Base-by-base conservation (phyloP, 1,140 invertebrate genomes). In the Drosophila orena region DNA sequence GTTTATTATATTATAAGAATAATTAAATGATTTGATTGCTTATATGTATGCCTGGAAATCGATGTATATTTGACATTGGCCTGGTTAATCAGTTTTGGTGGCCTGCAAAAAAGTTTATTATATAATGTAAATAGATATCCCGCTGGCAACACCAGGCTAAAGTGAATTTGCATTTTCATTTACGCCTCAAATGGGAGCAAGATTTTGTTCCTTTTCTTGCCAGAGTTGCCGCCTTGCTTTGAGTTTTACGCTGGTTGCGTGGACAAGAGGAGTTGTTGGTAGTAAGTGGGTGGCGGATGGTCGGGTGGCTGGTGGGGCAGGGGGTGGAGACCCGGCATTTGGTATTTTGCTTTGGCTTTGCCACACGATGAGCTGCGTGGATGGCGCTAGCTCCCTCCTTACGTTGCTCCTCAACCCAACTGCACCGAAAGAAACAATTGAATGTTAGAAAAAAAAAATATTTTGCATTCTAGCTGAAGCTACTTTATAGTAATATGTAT, bases 161-260 rank as follows among this genome's bases (percentile, higher is more conserved):
- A 89, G 76, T 56, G 76, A 86, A 86, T 86, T 86, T 83, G 69
- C 83, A 88, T 86, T 88, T 86, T 83, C 75, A 86, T 86, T 86
- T 86, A 83, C 66, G 84, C 79, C 76, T 59, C 62, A 86, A 88
- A 88, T 83, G 75, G 77, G 79, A 77, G 68, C 71, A 81, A 83
- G 79, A 86, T 79, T 86, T 54, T 46, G 53, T 53, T 55, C 34
- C 55, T 49, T 73, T 59, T 64, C 42, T 53, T 64, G 49, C 37
- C 58, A 62, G 57, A 42, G 58, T 70, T 57, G 64, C 69, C 73
- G 64, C 69, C 73, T 50, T 65, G 69, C 40, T 65, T 85, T 81
- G 74, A 71, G 76, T 86, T 78, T 86, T 44, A 47, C n/a, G 66
- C 24, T 27, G 24, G 40, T 22, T 37, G 22, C 46, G 43, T 40